Base-by-base conservation (phyloP, 2,113 vertebrate genomes). In the Caranx melampygus region DNA sequence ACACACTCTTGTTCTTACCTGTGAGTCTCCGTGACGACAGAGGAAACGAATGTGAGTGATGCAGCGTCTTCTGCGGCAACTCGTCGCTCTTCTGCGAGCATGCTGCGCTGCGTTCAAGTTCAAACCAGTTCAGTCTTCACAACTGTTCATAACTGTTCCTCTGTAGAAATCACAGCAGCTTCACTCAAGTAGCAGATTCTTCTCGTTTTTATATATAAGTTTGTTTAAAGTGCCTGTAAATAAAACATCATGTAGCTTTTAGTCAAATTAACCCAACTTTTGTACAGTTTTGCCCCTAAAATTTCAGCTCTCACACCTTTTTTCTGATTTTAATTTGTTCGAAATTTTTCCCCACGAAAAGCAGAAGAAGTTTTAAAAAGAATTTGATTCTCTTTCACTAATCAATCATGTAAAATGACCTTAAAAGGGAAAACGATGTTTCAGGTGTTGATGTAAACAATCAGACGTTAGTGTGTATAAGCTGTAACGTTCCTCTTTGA, bases 161-260 rank as follows among this genome's bases (percentile, higher is more conserved):
- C 20, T 61, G 18, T n/a, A 20, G 10, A 40, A 40, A 42, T 42
- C 34, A 47, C 45, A 21, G 49, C 49, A 51, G 49, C 18, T 51
- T 51, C 6, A 51, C 18, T 51, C 49, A n/a, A 14, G 57, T 34
- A 71, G 49, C 40, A 26, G 62, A 57, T 68, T 2, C 8, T 40
- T 62, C 51, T 49, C 16, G 14, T 3, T 45, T 47, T 20, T 57
- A 4, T 34, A 21, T 55, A 54, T 9, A 10, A 16, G 20, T 52
- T 62, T 77, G n/a, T 34, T 26, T 26, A 26, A 78, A 85, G 78
- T 81, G 60, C 81, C 81, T 87, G 60, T 77, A 6, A 20, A 37
- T 21, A 0, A 83, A 72, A 14, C 54, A 33, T 31, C 31, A 61
- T 10, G 64, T 71, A 45, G 58, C 42, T 37, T 16, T 62, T n/a